phyloP scores from a whole-genome alignment of 2,113 vertebrate species.

The Jaculus jaculus region DNA sequence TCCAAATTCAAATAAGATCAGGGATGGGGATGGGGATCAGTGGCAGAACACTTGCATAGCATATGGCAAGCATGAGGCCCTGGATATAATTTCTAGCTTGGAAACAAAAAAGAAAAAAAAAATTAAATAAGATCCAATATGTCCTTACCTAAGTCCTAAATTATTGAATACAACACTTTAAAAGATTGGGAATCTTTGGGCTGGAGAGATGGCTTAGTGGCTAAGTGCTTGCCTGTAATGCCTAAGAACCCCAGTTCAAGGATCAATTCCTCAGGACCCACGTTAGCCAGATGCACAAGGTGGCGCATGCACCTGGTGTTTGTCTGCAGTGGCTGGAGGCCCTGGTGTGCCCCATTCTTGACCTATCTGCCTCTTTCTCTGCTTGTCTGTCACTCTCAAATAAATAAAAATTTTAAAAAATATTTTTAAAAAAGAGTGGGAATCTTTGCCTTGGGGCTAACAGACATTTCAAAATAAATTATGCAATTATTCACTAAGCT shows the following conservation, averaged over 20 bases:
- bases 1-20: constrained; percentile 45
- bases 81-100: neutral
- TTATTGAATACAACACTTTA: constrained; percentile 47
- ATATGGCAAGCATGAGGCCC: neutral
- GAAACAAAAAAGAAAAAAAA: neutral
- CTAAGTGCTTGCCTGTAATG: too few species aligned
- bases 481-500: constrained; percentile 20
- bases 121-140: constrained; percentile 2
- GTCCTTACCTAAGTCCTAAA: constrained; percentile 28
- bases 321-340: too few species aligned
- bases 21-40: neutral
- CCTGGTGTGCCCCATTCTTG: too few species aligned
- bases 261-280: too few species aligned
- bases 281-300: too few species aligned
- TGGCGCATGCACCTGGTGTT: too few species aligned
- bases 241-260: too few species aligned
- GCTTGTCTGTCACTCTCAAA: too few species aligned
- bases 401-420: too few species aligned
- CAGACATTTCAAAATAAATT: constrained; percentile 31
- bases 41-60: neutral
- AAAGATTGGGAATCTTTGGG: neutral
- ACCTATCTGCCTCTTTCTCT: too few species aligned
- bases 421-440: neutral
- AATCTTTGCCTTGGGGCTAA: constrained; percentile 26
- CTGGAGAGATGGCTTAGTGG: too few species aligned